A percentile compares a stretch with the other conserved stretches of the same genome.
phyloP scores from a whole-genome alignment of 2,797 vertebrate genomes.

The Spinus olivaceus region DNA sequence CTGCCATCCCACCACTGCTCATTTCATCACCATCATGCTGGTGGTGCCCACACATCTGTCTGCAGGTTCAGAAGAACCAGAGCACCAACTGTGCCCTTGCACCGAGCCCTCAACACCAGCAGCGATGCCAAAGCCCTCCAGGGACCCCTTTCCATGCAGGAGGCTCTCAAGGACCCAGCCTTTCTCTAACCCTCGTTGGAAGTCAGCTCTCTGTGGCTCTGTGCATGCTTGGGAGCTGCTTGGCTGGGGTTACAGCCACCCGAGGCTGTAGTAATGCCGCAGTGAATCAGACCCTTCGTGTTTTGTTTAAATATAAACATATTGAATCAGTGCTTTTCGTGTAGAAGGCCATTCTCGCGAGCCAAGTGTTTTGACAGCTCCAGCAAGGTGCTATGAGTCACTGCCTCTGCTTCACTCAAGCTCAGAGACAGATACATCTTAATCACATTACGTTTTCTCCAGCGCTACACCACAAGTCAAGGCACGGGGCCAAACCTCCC shows the following conservation, averaged over 20 bases:
- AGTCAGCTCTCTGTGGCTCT: not conserved
- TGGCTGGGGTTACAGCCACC: not conserved
- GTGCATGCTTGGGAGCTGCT: not conserved
- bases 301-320: constrained; percentile 64
- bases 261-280: constrained; percentile 43
- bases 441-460: constrained; percentile 34
- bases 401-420: constrained; percentile 42
- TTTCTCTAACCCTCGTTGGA: not conserved
- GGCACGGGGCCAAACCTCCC: constrained; percentile 27
- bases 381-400: constrained; percentile 63
- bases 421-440: constrained; percentile 50
- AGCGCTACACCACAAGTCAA: constrained; percentile 6
- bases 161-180: not conserved
- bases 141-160: not conserved
- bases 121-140: rapidly evolving
- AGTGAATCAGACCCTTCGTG: constrained; percentile 45
- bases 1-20: not conserved
- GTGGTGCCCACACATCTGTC: not conserved
- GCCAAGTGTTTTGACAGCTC: constrained; percentile 66
- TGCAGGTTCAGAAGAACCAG: not conserved
- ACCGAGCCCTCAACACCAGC: not conserved
- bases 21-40: rapidly evolving
- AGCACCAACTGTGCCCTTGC: not conserved
- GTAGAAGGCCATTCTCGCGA: constrained; percentile 44
- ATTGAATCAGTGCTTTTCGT: constrained; percentile 56